Conservation (phyloP, 1,140 invertebrate genomes). For the Muscidifurax raptorellus region DNA sequence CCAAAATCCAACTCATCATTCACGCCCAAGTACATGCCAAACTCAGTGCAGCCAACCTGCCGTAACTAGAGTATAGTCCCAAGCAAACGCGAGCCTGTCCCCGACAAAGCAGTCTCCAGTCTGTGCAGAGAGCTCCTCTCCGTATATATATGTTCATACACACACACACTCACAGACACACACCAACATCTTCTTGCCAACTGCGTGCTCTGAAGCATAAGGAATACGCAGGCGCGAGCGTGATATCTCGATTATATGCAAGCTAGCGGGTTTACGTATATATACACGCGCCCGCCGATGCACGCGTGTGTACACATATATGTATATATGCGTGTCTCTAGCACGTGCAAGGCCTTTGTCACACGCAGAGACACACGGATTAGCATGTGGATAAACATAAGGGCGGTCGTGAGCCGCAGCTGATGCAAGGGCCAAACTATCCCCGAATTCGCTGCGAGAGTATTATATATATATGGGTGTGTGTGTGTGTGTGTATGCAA, state of each 20-base stretch:
- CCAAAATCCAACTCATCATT: background rate
- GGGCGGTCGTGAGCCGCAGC: background rate
- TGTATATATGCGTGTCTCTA: background rate
- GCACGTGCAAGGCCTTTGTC: background rate
- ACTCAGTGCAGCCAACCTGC: background rate
- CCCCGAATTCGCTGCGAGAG: background rate
- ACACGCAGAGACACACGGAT: background rate
- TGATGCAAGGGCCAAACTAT: background rate
- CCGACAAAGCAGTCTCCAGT: background rate
- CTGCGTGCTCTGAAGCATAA: background rate
- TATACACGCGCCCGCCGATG: background rate
- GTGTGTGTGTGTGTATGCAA: background rate
- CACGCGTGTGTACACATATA: background rate
- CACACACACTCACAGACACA: too few species aligned
- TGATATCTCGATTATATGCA: background rate
- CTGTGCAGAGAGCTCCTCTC: background rate
- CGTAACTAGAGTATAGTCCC: background rate
- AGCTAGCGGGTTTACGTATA: background rate
- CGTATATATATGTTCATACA: background rate
- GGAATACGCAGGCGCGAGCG: background rate
- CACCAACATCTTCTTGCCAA: background rate
- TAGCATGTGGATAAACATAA: constrained; percentile 38
- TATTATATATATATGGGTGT: background rate
- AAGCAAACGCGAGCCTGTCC: background rate
- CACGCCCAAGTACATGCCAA: background rate